phyloP scores from a whole-genome alignment of 2,888 invertebrate genomes.

The Zaprionus obscuricornis region DNA sequence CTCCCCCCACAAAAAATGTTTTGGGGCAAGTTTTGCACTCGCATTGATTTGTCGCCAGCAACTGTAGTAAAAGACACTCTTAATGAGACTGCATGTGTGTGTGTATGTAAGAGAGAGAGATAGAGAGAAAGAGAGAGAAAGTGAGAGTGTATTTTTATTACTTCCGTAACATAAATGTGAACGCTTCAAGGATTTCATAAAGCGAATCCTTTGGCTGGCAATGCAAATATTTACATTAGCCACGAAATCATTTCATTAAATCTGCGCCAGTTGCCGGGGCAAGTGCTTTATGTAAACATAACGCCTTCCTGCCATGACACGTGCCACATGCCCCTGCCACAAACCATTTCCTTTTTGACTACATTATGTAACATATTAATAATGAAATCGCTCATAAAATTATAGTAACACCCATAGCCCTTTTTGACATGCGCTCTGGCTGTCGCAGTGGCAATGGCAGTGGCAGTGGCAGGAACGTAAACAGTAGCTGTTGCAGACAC shows the following conservation, averaged over 20 bases:
- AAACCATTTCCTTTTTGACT: constrained; percentile 30
- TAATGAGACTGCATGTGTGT: too few species aligned
- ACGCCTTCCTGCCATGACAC: constrained; percentile 82
- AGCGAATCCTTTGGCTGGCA: constrained; percentile 54
- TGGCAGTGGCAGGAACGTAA: not conserved
- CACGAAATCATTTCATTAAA: constrained; percentile 77
- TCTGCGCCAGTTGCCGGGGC: constrained; percentile 31
- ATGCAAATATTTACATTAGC: constrained; percentile 78
- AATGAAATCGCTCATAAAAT: constrained; percentile 80
- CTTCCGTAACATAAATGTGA: constrained; percentile 33
- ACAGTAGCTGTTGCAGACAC: too few species aligned
- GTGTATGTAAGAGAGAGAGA: constrained; percentile 5
- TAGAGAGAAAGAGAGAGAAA: too few species aligned
- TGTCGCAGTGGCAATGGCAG: too few species aligned
- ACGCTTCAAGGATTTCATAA: constrained; percentile 63
- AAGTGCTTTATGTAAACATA: constrained; percentile 77
- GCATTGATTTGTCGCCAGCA: constrained; percentile 58
- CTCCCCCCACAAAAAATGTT: not conserved
- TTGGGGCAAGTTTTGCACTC: constrained; percentile 43
- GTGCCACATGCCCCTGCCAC: constrained; percentile 45
- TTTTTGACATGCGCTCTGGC: too few species aligned
- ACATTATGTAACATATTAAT: constrained; percentile 73
- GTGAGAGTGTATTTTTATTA: constrained; percentile 27
- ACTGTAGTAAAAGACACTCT: constrained; percentile 1
- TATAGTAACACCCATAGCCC: constrained; percentile 71